Base-by-base conservation (phyloP, 2,888 invertebrate genomes). In the Amblyjoppa proteus region DNA sequence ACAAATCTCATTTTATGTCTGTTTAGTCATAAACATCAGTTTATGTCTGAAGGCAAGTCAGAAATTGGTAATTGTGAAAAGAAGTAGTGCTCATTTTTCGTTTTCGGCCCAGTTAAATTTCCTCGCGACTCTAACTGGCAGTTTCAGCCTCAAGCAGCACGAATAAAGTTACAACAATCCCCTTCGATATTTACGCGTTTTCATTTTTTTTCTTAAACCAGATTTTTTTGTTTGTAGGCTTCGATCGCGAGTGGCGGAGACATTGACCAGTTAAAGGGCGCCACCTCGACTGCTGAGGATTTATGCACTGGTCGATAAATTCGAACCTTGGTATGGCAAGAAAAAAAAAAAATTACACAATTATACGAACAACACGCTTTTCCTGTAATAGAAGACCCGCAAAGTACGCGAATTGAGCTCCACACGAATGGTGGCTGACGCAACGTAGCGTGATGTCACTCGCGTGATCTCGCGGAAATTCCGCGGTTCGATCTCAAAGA, bases 401-500 rank as follows among this genome's bases (percentile, higher is more conserved):
- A n/a, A 41, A 28, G 41, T 56, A 25, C n/a, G 11, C 34, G 71
- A 38, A 64, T 28, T 25, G 71, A 71, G 58, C 38, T 56, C 45
- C 45, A 13, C n/a, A 49, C 41, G 56, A 49, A 41, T 2, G 20
- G 31, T 25, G 41, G 56, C 73, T 81, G 80, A 81, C 74, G 74
- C 80, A 81, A 81, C 73, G 38, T 61, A 58, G 68, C 73, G 74
- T 81, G 73, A 74, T 81, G 74, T 81, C 73, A 81, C 64, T 56
- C 68, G 68, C 74, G 74, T 74, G 80, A 81, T 81, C 53, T 66
- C 73, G 73, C 41, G 74, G 80, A 81, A 81, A 81, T 81, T 56
- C 74, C 68, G 56, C 53, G 73, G 53, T 68, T 81, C 80, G 80
- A 81, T 81, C 68, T 74, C 56, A 56, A 66, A 68, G 80, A 80